These are phyloP conservation scores for Hydrochoerus hydrochaeris DNA, from an alignment of 2,113 vertebrate species.

Conservation along the genomic window DNA sequence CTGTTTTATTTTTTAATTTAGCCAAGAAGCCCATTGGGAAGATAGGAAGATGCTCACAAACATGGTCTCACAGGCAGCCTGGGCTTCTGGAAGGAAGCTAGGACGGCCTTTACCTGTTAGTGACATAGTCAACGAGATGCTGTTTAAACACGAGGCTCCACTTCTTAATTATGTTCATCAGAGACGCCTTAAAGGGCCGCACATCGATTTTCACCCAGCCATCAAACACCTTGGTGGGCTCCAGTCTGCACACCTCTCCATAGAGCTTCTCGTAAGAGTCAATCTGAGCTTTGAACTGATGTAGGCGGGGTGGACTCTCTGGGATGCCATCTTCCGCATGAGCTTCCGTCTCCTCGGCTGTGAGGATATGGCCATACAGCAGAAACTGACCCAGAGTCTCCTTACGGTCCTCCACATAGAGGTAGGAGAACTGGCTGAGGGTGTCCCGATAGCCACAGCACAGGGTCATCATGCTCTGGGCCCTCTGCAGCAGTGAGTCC, in stretches of 20 bases:
- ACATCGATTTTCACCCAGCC: constrained; percentile 93
- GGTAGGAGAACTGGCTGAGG: constrained; percentile 89
- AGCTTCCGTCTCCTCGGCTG: constrained; percentile 86
- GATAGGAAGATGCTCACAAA: neutral
- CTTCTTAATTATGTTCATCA: constrained; percentile 93
- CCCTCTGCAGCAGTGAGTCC: constrained; percentile 85
- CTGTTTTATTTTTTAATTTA: constrained; percentile 3
- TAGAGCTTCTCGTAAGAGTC: constrained; percentile 93
- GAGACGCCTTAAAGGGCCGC: constrained; percentile 88
- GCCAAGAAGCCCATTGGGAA: neutral
- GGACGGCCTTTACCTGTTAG: constrained; percentile 87
- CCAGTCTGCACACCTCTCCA: constrained; percentile 88
- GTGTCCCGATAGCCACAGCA: constrained; percentile 85
- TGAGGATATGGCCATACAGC: constrained; percentile 86
- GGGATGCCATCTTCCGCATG: constrained; percentile 82
- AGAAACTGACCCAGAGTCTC: constrained; percentile 93
- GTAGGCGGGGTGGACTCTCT: constrained; percentile 88
- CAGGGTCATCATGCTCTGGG: constrained; percentile 67
- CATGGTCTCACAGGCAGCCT: neutral
- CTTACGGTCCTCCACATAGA: constrained; percentile 90
- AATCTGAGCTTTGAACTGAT: constrained; percentile 90
- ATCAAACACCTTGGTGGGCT: constrained; percentile 88
- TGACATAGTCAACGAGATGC: constrained; percentile 94
- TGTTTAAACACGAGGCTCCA: constrained; percentile 98
- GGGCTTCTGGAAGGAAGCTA: neutral